These are phyloP conservation scores for Notiomystis cincta DNA, from an alignment of 2,113 vertebrate species.

Conservation along the genomic window DNA sequence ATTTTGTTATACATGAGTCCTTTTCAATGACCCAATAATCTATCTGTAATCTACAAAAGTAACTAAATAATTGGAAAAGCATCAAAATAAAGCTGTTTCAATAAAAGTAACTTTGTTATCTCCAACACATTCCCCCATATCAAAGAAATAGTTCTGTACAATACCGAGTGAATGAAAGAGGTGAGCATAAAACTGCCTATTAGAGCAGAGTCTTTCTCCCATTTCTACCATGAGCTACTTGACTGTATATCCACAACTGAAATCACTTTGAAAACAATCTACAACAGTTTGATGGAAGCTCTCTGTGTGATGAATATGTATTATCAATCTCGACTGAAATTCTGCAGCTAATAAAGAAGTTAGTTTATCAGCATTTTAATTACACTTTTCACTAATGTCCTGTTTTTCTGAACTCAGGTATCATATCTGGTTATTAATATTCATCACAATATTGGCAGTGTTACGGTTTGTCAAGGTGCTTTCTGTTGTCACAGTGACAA, in stretches of 20 bases:
- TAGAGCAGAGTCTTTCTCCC: not conserved
- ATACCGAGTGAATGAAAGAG: fast-evolving
- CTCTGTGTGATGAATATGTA: not conserved
- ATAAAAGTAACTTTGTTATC: not conserved
- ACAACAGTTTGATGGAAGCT: not conserved
- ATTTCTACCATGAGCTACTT: not conserved
- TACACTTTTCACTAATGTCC: not conserved
- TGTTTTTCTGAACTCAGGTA: not conserved
- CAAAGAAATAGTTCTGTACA: not conserved
- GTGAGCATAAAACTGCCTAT: not conserved
- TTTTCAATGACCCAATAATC: not conserved
- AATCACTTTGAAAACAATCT: not conserved
- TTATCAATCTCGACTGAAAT: not conserved
- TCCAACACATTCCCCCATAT: not conserved
- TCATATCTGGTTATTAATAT: not conserved
- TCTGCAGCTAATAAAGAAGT: not conserved
- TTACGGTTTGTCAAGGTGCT: not conserved
- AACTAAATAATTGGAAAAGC: not conserved
- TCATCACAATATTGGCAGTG: not conserved
- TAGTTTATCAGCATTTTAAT: not conserved
- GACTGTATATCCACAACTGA: not conserved
- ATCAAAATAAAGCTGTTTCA: not conserved
- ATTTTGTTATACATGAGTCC: not conserved
- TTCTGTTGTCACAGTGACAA: not conserved
- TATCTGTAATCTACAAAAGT: not conserved